Evolutionary conservation across 1,140 invertebrate species (phyloP), one percentile per base, ranked within the genome.

Genomic region (Agraylea sexmaculata): DNA sequence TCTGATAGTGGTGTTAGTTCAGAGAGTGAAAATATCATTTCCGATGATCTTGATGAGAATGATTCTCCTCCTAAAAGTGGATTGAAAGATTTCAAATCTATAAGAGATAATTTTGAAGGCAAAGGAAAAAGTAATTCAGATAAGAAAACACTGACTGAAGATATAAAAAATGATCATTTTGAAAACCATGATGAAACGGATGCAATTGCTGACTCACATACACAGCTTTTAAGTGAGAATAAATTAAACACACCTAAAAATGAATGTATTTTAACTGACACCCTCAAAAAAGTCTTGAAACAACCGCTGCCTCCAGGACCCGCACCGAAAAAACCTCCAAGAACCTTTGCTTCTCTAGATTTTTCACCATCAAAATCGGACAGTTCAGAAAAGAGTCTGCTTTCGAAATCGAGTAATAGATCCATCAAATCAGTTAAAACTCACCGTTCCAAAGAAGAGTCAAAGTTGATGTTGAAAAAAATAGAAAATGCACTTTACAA

Each of bases 241-340:
- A n/a, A n/a, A n/a, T n/a, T n/a, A n/a, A n/a, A n/a, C n/a, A n/a
- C n/a, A n/a, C 21, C 31, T 25, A 5, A 7, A 31, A 19, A 25
- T 25, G 23, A 6, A 25, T 7, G 7, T 28, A 51, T 57, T 37
- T 49, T 70, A 40, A 71, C 69, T 3, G 71, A 74, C 42, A 75
- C 71, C 8, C 53, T 78, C 17, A 75, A 73, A 50, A 68, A 67
- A 31, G 74, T 73, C 20, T 54, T 78, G 18, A 73, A 71, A 49
- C 65, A 74, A 45, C 75, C 76, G 1, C 53, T 81, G 40, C 78
- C 78, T 0, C 21, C 53, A 12, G 78, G 78, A 2, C 76, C 78
- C 6, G 74, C 78, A 20, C 80, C 79, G 1, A 72, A 74, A 48
- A 83, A 83, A 53, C 79, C 80, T 15, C 80, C 80, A 2, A 55